Evolutionary conservation across 2,113 vertebrate genomes (phyloP), one percentile per base, ranked within the genome.

Genomic region (Sitta europaea): DNA sequence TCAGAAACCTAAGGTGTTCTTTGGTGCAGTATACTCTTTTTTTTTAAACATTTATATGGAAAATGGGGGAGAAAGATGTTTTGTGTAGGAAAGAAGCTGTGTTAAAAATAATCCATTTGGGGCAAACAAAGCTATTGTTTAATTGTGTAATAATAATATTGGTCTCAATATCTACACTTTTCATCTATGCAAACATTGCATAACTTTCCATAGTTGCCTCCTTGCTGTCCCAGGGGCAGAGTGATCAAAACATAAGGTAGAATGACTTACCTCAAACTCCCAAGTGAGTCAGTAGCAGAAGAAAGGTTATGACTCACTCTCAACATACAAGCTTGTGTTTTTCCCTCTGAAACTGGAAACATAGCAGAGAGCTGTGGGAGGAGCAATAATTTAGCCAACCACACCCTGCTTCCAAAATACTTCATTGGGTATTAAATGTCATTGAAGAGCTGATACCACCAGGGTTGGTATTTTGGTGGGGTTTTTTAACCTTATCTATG

Each of bases 261-360:
- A 86, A 77, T 25, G 55, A 93, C 93, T 95, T 95, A 96, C 95
- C 94, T 96, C 94, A 92, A 92, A 92, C 58, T 91, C 78, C 50
- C 59, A 88, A 90, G 72, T 95, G 93, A 94, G 92, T 96, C 93
- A 96, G 90, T 55, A 86, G 78, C 59, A 95, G 88, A 67, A 88
- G 75, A 90, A 70, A 50, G 18, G 14, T 92, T 91, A 88, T 95
- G 94, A 96, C 93, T 96, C 93, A 97, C 40, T 62, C 67, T 53
- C 72, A 74, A 77, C 5, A 2, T 77, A 62, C 90, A 93, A 92
- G 79, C 61, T 83, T 93, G 33, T 96, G 50, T 88, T 96, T 95
- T 96, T 92, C 92, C 16, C 23, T 96, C 55, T 90, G 88, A 86
- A 94, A 86, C 59, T 92, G 91, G 86, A 94, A 96, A 77, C 70